Conservation (phyloP, 2,113 vertebrate genomes). For the Capreolus pygargus region DNA sequence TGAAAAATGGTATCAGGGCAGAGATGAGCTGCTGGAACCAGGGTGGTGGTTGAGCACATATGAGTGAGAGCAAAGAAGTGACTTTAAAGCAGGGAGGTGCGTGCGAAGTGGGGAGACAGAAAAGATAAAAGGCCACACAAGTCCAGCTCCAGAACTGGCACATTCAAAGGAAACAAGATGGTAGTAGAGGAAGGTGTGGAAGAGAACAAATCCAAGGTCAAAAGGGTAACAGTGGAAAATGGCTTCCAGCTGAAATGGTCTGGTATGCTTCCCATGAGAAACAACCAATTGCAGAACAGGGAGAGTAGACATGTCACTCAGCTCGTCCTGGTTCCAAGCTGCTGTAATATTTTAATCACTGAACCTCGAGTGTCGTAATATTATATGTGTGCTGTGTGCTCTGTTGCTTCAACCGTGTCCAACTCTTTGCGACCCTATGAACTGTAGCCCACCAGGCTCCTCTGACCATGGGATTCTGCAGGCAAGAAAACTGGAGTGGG, state of each 20-base stretch:
- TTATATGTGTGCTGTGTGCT: not conserved
- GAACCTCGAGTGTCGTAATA: not conserved
- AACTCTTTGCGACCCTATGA: not conserved
- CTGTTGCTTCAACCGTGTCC: not conserved
- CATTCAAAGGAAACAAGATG: not conserved
- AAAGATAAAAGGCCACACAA: not conserved
- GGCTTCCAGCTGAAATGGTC: not conserved
- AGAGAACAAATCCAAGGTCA: not conserved
- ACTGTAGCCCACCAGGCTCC: not conserved
- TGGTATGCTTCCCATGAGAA: not conserved
- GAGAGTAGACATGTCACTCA: fast-evolving
- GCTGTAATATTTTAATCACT: not conserved
- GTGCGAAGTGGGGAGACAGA: not conserved
- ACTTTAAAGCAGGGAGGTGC: not conserved
- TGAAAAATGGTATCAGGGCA: not conserved
- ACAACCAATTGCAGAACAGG: no score
- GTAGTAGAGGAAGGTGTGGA: not conserved
- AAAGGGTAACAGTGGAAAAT: not conserved
- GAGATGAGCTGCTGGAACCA: not conserved
- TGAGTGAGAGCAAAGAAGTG: not conserved
- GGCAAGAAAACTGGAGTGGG: not conserved
- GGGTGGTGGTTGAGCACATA: not conserved
- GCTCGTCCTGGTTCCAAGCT: not conserved
- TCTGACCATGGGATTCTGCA: not conserved
- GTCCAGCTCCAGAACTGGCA: not conserved